phyloP scores from a whole-genome alignment of 2,797 vertebrate species.

The Danio albolineatus region DNA sequence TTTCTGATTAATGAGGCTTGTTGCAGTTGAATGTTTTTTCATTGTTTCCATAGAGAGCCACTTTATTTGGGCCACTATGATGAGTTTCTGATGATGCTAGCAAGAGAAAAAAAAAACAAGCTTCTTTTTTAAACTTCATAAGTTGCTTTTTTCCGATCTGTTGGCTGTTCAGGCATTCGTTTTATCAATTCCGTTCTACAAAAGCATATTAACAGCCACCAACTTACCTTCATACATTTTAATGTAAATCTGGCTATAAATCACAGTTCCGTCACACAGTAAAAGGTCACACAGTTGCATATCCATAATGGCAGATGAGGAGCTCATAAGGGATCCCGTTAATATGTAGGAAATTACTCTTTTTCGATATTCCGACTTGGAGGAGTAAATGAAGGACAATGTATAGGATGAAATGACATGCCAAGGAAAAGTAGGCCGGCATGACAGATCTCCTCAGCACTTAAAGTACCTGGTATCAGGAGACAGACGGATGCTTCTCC shows the following conservation, averaged over 20 bases:
- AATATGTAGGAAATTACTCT: slow-evolving; percentile 37
- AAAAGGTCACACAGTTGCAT: not conserved
- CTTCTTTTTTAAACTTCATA: slow-evolving; percentile 26
- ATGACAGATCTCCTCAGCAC: slow-evolving; percentile 60
- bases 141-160: too few relatives aligned
- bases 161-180: not conserved
- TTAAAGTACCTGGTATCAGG: slow-evolving; percentile 19
- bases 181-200: not conserved
- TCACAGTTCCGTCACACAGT: slow-evolving; percentile 2
- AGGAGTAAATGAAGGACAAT: slow-evolving; percentile 31
- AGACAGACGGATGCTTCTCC: slow-evolving; percentile 30
- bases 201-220: slow-evolving; percentile 46
- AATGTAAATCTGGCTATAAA: slow-evolving; percentile 7
- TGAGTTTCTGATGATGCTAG: slow-evolving; percentile 51
- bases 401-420: slow-evolving; percentile 49
- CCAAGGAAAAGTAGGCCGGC: slow-evolving; percentile 55
- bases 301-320: not conserved
- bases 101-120: slow-evolving; percentile 5
- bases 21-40: slow-evolving; percentile 41
- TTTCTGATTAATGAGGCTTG: slow-evolving; percentile 58
- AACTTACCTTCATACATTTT: not conserved
- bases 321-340: slow-evolving; percentile 3
- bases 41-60: slow-evolving; percentile 10
- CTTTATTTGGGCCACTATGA: slow-evolving; percentile 32
- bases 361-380: not conserved